phyloP scores from a whole-genome alignment of 2,888 invertebrate genomes.

The Gibbula magus region DNA sequence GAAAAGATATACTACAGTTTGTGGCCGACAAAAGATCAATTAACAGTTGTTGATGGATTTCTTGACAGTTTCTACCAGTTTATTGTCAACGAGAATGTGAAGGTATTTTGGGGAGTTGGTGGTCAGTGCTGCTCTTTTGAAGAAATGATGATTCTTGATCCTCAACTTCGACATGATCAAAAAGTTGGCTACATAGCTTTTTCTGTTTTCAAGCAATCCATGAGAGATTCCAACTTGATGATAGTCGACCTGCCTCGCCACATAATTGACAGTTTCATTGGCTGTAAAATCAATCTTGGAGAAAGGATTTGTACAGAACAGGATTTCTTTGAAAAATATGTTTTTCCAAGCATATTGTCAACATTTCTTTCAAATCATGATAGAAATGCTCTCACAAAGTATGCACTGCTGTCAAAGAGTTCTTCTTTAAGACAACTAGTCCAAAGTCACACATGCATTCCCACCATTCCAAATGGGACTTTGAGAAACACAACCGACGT shows the following conservation, averaged over 20 bases:
- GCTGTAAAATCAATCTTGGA: conserved; percentile 20
- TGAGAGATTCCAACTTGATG: neutral
- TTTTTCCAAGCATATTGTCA: conserved; percentile 46
- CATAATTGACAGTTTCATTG: conserved; percentile 29
- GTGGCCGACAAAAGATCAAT: conserved; percentile 46
- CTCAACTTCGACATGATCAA: neutral
- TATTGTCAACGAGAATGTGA: neutral
- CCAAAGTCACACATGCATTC: conserved; percentile 42
- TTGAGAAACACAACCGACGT: conserved; percentile 44
- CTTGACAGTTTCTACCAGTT: neutral
- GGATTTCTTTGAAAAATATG: conserved; percentile 44
- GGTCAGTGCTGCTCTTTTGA: conserved; percentile 39
- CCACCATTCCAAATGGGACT: conserved; percentile 45
- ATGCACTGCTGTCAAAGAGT: conserved; percentile 44
- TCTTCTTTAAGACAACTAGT: conserved; percentile 35
- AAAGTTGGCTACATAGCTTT: conserved; percentile 28
- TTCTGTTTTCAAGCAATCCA: conserved; percentile 25
- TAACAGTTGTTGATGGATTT: neutral
- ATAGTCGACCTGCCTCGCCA: conserved; percentile 27
- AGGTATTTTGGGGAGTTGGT: conserved; percentile 7
- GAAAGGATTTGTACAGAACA: conserved; percentile 39
- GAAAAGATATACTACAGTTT: conserved; percentile 44
- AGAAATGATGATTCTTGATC: conserved; percentile 46
- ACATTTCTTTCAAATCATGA: conserved; percentile 12
- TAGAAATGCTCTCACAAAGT: conserved; percentile 46